Percentiles rank a stretch among this genome's conserved stretches.
Conservation (phyloP, 2,113 vertebrate genomes). For the Camelus bactrianus region DNA sequence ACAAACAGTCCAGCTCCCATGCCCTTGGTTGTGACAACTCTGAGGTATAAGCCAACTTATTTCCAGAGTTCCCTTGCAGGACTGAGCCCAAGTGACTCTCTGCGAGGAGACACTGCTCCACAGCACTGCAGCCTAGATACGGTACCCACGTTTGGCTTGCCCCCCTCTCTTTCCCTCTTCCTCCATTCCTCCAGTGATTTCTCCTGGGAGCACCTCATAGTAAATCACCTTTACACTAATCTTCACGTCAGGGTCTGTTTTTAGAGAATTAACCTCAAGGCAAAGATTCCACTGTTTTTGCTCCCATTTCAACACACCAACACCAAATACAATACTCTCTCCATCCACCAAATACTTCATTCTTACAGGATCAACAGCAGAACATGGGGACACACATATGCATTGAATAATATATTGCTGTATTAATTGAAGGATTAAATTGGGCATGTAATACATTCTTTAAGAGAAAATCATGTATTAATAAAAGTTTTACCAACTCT, state of each 20-base stretch:
- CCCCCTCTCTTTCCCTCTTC: rapidly evolving
- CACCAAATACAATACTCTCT: neutral
- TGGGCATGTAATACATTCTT: neutral
- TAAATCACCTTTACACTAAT: neutral
- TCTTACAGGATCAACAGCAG: neutral
- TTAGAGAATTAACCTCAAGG: neutral
- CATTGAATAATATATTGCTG: neutral
- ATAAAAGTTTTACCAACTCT: neutral
- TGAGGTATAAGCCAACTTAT: neutral
- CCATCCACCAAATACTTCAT: neutral
- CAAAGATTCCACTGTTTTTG: neutral
- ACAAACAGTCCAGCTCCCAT: neutral
- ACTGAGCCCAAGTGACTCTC: neutral
- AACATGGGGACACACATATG: neutral
- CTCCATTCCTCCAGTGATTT: neutral
- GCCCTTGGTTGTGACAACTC: neutral
- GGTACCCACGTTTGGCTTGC: rapidly evolving
- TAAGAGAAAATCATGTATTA: slow-evolving; percentile 4
- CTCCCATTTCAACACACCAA: neutral
- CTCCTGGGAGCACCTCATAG: neutral
- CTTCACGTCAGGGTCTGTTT: neutral
- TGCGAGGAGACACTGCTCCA: neutral
- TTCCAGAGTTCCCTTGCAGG: neutral
- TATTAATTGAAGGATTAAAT: neutral
- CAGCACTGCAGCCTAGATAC: neutral